Percentiles rank a stretch among this genome's conserved stretches.
Conservation (phyloP, 1,140 invertebrate genomes). For the Pogonognathellus flavescens region DNA sequence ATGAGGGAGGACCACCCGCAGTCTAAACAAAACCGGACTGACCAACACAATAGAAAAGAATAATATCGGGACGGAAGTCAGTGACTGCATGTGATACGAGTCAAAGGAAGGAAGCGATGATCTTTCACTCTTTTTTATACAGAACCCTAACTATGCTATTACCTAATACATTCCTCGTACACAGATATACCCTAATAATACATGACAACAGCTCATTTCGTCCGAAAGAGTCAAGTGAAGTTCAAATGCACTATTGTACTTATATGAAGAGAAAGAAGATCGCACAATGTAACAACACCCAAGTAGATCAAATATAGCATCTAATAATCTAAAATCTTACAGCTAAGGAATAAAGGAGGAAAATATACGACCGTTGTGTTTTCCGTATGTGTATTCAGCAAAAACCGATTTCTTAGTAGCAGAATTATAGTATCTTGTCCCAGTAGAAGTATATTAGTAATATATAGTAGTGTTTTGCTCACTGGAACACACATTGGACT, state of each 20-base stretch:
- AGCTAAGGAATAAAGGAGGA: conserved; percentile 18
- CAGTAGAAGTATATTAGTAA: too few species aligned
- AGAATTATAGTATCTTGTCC: too few species aligned
- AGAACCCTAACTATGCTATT: conserved; percentile 2
- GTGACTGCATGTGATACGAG: background rate
- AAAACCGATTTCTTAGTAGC: too few species aligned
- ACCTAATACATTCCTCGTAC: background rate
- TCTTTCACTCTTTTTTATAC: conserved; percentile 36
- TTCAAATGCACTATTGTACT: background rate
- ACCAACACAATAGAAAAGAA: too few species aligned
- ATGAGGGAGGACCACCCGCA: too few species aligned
- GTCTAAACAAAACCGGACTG: too few species aligned
- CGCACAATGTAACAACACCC: background rate
- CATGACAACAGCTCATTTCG: background rate
- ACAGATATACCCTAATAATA: background rate
- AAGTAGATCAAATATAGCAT: conserved; percentile 30
- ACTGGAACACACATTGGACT: too few species aligned
- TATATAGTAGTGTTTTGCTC: too few species aligned
- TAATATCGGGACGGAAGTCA: background rate
- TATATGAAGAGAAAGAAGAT: conserved; percentile 9
- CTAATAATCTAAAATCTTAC: conserved; percentile 40
- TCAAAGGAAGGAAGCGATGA: conserved; percentile 39
- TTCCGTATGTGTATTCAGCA: too few species aligned
- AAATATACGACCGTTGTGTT: background rate
- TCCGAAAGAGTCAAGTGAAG: background rate